These are phyloP conservation scores for Heteromyza rotundicornis DNA, from an alignment of 2,888 invertebrate species.

Conservation along the genomic window DNA sequence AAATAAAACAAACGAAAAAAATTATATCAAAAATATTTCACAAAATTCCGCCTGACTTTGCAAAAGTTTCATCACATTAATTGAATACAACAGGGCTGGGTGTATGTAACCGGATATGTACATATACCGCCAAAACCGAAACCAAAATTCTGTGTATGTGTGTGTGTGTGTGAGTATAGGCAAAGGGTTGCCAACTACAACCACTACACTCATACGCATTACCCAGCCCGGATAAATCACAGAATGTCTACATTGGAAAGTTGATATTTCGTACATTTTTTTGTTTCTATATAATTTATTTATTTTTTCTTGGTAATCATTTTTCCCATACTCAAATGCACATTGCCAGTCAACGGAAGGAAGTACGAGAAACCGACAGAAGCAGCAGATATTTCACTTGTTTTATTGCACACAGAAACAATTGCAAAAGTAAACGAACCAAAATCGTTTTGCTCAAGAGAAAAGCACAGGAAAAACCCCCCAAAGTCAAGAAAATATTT, in stretches of 20 bases:
- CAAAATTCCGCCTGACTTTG: constrained; percentile 25
- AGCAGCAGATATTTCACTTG: background rate
- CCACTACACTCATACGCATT: background rate
- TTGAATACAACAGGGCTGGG: too few relatives aligned
- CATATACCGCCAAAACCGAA: too few relatives aligned
- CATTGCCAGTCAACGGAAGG: constrained; percentile 21
- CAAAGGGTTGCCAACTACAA: background rate
- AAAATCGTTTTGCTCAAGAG: background rate
- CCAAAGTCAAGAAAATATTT: background rate
- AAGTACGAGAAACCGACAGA: too few relatives aligned
- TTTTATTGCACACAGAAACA: background rate
- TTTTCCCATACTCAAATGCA: constrained; percentile 57
- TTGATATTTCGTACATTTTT: too few relatives aligned
- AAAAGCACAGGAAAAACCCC: constrained; percentile 36
- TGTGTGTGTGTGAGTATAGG: background rate
- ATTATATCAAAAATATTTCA: background rate
- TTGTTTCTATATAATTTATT: too few relatives aligned
- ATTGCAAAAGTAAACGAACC: background rate
- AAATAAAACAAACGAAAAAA: background rate
- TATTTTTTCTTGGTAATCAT: constrained; percentile 56
- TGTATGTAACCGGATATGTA: too few relatives aligned
- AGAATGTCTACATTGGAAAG: too few relatives aligned
- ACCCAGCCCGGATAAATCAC: background rate
- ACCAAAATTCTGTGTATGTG: too few relatives aligned
- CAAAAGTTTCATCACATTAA: constrained; percentile 31